phyloP scores from a whole-genome alignment of 2,797 vertebrate genomes.

The Sebastes kiyomatsui region DNA sequence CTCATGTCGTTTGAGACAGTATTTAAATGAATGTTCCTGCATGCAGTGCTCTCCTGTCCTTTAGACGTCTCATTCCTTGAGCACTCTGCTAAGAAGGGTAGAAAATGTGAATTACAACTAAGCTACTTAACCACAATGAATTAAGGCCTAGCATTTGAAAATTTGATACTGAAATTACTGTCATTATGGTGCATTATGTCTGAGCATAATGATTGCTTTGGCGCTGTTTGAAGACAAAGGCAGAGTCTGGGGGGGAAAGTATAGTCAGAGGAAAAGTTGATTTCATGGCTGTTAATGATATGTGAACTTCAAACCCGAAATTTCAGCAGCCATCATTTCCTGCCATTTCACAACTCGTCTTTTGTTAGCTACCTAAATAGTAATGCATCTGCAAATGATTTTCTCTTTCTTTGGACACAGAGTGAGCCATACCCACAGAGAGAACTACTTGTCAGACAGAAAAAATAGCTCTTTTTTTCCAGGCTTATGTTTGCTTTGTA shows the following conservation, averaged over 20 bases:
- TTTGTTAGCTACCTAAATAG: slow-evolving; percentile 62
- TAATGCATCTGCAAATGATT: slow-evolving; percentile 56
- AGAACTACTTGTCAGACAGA: slow-evolving; percentile 16
- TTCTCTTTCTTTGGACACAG: slow-evolving; percentile 31
- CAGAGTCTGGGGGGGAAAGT: slow-evolving; percentile 49
- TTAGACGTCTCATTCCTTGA: slow-evolving; percentile 52
- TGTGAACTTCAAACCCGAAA: slow-evolving; percentile 73
- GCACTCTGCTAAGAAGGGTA: slow-evolving; percentile 64
- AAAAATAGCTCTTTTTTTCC: background rate
- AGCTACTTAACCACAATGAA: slow-evolving; percentile 79
- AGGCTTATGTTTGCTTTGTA: slow-evolving; percentile 37
- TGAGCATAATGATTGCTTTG: slow-evolving; percentile 74
- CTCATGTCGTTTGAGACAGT: background rate
- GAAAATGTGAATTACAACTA: slow-evolving; percentile 72
- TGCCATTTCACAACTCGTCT: slow-evolving; percentile 60
- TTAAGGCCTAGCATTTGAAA: slow-evolving; percentile 76
- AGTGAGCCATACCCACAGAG: slow-evolving; percentile 29
- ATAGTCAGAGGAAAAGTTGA: slow-evolving; percentile 70
- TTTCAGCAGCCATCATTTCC: slow-evolving; percentile 61
- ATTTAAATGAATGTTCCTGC: slow-evolving; percentile 27
- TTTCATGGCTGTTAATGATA: slow-evolving; percentile 69
- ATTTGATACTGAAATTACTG: slow-evolving; percentile 77
- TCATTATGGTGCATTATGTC: slow-evolving; percentile 79
- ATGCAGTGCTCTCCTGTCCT: slow-evolving; percentile 5
- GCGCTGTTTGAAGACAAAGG: slow-evolving; percentile 73